Base-by-base conservation (phyloP, 2,888 invertebrate genomes). In the Phaonia tiefii region DNA sequence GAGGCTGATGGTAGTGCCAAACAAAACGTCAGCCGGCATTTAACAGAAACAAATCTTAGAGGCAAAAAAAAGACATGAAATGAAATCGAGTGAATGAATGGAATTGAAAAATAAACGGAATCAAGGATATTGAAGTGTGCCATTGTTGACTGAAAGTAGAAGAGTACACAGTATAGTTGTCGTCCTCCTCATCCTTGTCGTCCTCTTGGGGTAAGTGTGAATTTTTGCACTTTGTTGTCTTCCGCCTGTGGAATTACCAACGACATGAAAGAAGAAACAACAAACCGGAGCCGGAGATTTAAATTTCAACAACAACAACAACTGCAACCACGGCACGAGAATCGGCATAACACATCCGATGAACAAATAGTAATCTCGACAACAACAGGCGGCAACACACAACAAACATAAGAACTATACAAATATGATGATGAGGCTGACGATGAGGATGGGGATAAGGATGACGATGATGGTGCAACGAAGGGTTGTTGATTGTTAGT, bases 191-290 rank as follows among this genome's bases (percentile, higher is more conserved):
- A 31, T 31, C 3, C 31, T 31, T 31, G 31, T 31, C 31, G 31
- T 8, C 31, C n/a, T 37, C 54, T 22, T 73, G 83, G 86, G 86
- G 86, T 88, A 86, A 88, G 89, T 89, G 89, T 89, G 89, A 89
- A 89, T 86, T 87, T 87, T 89, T 86, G 85, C 90, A 90, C 90
- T 88, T 87, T 84, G 84, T 84, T 82, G 84, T 85, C 86, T 83
- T 83, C 72, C 80, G 71, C 66, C 65, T 58, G 63, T 5, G 8
- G 77, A 75, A 77, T 77, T 78, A 79, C 76, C 71, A 76, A 66
- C 74, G 78, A 63, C 42, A 63, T 25, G 20, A 51, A 67, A 44
- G 22, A 22, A 25, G 31, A 42, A 56, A 74, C 31, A 56, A 58
- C 31, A 56, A 31, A 22, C 51, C 65, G 31, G 58, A 63, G 37